A percentile compares a stretch with the other conserved stretches of the same genome.
phyloP scores from a whole-genome alignment of 2,113 vertebrate genomes.

The Plecturocebus donacophilus region DNA sequence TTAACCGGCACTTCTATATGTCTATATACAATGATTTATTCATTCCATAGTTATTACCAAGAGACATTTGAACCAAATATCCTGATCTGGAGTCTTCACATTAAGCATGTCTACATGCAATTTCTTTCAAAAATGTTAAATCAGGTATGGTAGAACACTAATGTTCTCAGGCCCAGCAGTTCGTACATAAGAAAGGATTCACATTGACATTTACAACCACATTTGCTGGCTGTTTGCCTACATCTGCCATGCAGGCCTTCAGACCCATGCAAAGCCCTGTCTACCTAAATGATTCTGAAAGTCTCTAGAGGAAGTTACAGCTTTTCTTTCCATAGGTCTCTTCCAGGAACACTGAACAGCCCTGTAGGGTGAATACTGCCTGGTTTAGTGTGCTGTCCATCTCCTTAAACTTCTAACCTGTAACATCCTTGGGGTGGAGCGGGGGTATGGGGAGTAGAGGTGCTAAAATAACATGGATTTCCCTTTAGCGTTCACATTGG shows the following conservation, averaged over 20 bases:
- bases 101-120: slow-evolving; percentile 33
- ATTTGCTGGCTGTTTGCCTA: slow-evolving; percentile 66
- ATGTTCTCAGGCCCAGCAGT: slow-evolving; percentile 57
- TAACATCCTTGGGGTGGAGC: neutral
- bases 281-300: slow-evolving; percentile 30
- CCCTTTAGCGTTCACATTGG: neutral
- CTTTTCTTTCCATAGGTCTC: neutral
- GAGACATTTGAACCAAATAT: slow-evolving; percentile 32
- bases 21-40: slow-evolving; percentile 24
- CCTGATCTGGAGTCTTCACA: slow-evolving; percentile 32
- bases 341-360: neutral
- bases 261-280: slow-evolving; percentile 11
- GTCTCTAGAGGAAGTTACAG: slow-evolving; percentile 14
- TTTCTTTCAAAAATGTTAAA: slow-evolving; percentile 62
- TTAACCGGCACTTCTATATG: neutral
- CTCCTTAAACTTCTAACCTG: neutral
- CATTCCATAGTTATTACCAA: slow-evolving; percentile 4
- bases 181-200: slow-evolving; percentile 70
- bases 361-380: neutral
- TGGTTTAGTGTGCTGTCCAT: neutral
- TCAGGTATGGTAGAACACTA: slow-evolving; percentile 7
- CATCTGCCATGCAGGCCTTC: slow-evolving; percentile 65
- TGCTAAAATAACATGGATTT: neutral
- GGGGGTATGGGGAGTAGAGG: neutral
- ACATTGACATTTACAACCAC: slow-evolving; percentile 72